Percentiles rank a stretch among this genome's conserved stretches.
Conservation (phyloP, 2,888 invertebrate species). For the Gasteruption jaculator region DNA sequence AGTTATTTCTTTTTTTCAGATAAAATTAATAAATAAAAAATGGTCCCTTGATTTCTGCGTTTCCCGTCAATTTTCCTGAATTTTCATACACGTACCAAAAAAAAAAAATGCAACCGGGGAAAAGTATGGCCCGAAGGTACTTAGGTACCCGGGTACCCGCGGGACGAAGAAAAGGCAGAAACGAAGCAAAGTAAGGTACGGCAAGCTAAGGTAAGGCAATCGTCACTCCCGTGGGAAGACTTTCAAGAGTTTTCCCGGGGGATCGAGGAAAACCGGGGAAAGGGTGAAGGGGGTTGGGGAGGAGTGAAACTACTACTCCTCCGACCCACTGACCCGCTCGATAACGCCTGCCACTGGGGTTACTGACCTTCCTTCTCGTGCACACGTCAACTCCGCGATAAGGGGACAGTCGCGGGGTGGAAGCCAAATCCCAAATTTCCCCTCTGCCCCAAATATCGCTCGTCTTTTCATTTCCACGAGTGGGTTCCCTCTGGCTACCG, state of each 20-base stretch:
- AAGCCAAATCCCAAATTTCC: slow-evolving; percentile 20
- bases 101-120: slow-evolving; percentile 29
- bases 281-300: slow-evolving; percentile 21
- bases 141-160: slow-evolving; percentile 28
- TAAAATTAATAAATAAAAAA: too few species aligned
- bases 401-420: slow-evolving; percentile 21
- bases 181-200: too few species aligned
- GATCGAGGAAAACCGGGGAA: too few species aligned
- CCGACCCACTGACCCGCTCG: slow-evolving; percentile 64
- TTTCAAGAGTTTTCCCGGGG: too few species aligned
- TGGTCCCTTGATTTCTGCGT: too few species aligned
- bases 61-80: too few species aligned
- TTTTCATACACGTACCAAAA: too few species aligned
- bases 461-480: slow-evolving; percentile 12
- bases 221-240: slow-evolving; percentile 55
- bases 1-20: too few species aligned
- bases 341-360: slow-evolving; percentile 48
- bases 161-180: slow-evolving; percentile 19
- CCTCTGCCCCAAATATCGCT: slow-evolving; percentile 6
- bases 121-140: slow-evolving; percentile 25
- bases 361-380: slow-evolving; percentile 45
- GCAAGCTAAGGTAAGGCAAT: too few species aligned
- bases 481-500: too few species aligned
- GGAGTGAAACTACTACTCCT: slow-evolving; percentile 55
- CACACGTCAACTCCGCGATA: slow-evolving; percentile 33